Evolutionary conservation across 2,888 invertebrate genomes (phyloP).

Genomic region (Subacronicta megacephala): DNA sequence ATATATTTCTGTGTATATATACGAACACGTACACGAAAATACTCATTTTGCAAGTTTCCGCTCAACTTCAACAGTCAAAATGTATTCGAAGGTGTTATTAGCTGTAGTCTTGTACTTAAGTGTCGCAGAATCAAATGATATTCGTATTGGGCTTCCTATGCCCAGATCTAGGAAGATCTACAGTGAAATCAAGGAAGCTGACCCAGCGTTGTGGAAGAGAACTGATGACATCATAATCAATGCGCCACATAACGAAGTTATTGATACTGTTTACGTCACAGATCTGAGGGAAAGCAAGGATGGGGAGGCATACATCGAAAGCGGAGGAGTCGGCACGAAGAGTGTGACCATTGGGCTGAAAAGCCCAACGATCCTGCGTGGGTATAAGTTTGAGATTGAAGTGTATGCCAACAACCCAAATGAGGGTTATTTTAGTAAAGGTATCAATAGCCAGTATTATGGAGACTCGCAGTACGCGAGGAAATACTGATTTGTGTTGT

Average conservation of each 20-base stretch:
- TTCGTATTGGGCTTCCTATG: conserved; percentile 61
- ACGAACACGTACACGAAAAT: not conserved
- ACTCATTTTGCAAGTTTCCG: conserved; percentile 15
- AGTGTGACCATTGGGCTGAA: conserved; percentile 76
- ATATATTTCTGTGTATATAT: conserved; percentile 35
- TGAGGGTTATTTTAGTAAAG: conserved; percentile 65
- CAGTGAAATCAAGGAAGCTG: conserved; percentile 74
- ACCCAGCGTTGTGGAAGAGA: conserved; percentile 79
- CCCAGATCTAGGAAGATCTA: conserved; percentile 70
- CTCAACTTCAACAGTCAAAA: conserved; percentile 22
- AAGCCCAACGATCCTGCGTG: conserved; percentile 77
- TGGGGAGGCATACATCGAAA: conserved; percentile 74
- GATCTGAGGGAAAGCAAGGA: conserved; percentile 78
- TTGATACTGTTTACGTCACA: conserved; percentile 75
- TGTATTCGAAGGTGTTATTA: conserved; percentile 41
- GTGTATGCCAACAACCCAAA: conserved; percentile 71
- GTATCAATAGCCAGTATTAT: conserved; percentile 47
- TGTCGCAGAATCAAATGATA: conserved; percentile 58
- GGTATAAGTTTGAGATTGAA: conserved; percentile 79
- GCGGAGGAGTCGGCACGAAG: conserved; percentile 76
- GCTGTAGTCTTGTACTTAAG: conserved; percentile 31
- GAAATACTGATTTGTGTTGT: conserved; percentile 60
- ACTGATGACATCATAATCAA: conserved; percentile 74
- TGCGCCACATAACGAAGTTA: conserved; percentile 71
- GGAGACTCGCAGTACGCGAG: conserved; percentile 66